Evolutionary conservation across 2,888 invertebrate species (phyloP).

Genomic region (Amitus sp.): DNA sequence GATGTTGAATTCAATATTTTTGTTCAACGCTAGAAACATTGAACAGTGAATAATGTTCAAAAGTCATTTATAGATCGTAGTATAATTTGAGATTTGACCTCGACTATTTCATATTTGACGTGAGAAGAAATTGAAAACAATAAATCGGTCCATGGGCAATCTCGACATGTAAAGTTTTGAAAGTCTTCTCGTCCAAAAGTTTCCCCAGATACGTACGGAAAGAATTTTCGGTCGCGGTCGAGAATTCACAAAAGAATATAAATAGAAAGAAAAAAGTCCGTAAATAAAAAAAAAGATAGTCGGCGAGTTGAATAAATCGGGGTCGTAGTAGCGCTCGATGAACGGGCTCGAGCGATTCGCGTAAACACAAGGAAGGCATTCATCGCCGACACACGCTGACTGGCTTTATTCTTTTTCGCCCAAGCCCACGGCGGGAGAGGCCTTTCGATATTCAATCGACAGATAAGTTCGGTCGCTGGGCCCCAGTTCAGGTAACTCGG

Average conservation of each 20-base stretch:
- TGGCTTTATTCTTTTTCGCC: slow-evolving; percentile 27
- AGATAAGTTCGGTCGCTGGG: slow-evolving; percentile 57
- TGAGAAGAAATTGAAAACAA: too few species aligned
- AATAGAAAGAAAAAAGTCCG: neutral
- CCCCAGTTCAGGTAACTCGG: slow-evolving; percentile 61
- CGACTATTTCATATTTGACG: too few species aligned
- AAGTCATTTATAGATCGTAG: too few species aligned
- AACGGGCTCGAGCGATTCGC: slow-evolving; percentile 20
- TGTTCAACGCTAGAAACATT: too few species aligned
- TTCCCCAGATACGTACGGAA: too few species aligned
- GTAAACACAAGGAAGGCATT: slow-evolving; percentile 46
- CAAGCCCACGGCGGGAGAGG: slow-evolving; percentile 15
- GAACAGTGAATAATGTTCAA: too few species aligned
- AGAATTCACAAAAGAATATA: slow-evolving; percentile 6
- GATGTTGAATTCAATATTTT: too few species aligned
- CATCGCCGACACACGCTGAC: slow-evolving; percentile 30
- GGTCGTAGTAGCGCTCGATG: slow-evolving; percentile 14
- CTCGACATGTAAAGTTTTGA: too few species aligned
- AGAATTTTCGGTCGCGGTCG: too few species aligned
- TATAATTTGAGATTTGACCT: too few species aligned
- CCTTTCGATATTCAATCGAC: slow-evolving; percentile 57
- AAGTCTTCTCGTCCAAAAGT: too few species aligned
- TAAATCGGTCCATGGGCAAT: too few species aligned
- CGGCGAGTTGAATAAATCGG: slow-evolving; percentile 12
- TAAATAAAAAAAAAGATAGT: slow-evolving; percentile 4